A percentile compares a stretch with the other conserved stretches of the same genome.
Evolutionary conservation across 2,888 invertebrate species (phyloP).

Genomic region (Polyommatus icarus): DNA sequence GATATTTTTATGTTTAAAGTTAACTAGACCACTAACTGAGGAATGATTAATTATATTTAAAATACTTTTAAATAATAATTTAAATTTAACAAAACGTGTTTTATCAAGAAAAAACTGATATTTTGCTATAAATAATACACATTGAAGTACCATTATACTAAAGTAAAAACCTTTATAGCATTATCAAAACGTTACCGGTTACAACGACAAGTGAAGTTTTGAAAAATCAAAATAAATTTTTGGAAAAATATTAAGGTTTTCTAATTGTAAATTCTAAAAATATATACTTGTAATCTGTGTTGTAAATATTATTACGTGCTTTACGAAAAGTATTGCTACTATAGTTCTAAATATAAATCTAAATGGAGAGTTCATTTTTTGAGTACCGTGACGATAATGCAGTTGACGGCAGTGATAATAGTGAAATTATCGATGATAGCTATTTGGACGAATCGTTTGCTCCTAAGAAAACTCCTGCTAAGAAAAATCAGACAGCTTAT

Average conservation of each 20-base stretch:
- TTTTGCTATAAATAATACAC: too few relatives aligned
- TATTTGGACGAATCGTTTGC: slow-evolving; percentile 51
- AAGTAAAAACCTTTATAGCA: background rate
- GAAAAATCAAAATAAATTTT: slow-evolving; percentile 8
- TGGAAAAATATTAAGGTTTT: too few relatives aligned
- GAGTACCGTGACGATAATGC: slow-evolving; percentile 66
- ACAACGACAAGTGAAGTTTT: slow-evolving; percentile 20
- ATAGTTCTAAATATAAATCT: background rate
- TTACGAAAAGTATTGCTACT: background rate
- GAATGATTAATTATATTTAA: too few relatives aligned
- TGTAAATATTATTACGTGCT: background rate
- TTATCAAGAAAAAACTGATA: too few relatives aligned
- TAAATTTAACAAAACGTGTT: too few relatives aligned
- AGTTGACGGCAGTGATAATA: slow-evolving; percentile 47
- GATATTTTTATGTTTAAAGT: background rate
- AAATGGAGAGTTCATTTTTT: slow-evolving; percentile 69
- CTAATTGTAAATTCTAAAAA: too few relatives aligned
- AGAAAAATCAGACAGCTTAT: slow-evolving; percentile 61
- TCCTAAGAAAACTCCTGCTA: slow-evolving; percentile 50
- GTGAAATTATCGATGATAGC: slow-evolving; percentile 66
- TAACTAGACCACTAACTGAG: too few relatives aligned
- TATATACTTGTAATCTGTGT: too few relatives aligned
- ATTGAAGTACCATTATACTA: too few relatives aligned
- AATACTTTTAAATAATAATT: too few relatives aligned
- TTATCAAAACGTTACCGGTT: slow-evolving; percentile 11